Evolutionary conservation across 2,113 vertebrate species (phyloP).

Genomic region (Rhagologus leucostigma): DNA sequence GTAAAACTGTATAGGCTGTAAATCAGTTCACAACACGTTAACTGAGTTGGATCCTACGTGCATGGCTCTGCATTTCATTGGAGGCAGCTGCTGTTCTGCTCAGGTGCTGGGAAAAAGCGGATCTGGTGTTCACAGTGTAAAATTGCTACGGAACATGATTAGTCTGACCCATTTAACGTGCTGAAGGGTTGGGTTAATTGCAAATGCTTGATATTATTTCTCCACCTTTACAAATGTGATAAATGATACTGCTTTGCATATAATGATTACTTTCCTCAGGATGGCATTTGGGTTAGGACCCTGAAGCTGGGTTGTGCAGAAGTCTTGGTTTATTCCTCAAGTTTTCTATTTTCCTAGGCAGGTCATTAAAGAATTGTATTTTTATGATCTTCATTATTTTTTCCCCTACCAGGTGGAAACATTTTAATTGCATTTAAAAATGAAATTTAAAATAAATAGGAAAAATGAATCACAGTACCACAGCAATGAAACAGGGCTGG

Average conservation of each 20-base stretch:
- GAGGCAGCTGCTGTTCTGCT: not conserved
- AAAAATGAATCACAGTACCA: not conserved
- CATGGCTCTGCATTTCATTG: not conserved
- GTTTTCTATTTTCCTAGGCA: not conserved
- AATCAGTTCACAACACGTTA: not conserved
- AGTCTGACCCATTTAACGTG: not conserved
- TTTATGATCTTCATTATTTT: not conserved
- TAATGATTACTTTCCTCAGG: not conserved
- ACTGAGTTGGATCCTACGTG: not conserved
- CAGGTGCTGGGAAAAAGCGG: not conserved
- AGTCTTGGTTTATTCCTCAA: not conserved
- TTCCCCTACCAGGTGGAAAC: not conserved
- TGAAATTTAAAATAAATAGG: not conserved
- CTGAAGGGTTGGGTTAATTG: slow-evolving; percentile 25
- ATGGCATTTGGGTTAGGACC: not conserved
- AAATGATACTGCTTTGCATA: slow-evolving; percentile 11
- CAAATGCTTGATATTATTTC: not conserved
- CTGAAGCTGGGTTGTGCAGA: not conserved
- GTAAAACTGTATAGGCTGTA: not conserved
- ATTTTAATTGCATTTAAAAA: slow-evolving; percentile 4
- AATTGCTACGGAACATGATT: not conserved
- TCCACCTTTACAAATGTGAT: slow-evolving; percentile 7
- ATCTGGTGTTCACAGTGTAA: not conserved
- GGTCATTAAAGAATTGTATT: not conserved
- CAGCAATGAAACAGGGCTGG: not conserved